Conservation (phyloP, 1,140 invertebrate species). For the Caenorhabditis brenneri region DNA sequence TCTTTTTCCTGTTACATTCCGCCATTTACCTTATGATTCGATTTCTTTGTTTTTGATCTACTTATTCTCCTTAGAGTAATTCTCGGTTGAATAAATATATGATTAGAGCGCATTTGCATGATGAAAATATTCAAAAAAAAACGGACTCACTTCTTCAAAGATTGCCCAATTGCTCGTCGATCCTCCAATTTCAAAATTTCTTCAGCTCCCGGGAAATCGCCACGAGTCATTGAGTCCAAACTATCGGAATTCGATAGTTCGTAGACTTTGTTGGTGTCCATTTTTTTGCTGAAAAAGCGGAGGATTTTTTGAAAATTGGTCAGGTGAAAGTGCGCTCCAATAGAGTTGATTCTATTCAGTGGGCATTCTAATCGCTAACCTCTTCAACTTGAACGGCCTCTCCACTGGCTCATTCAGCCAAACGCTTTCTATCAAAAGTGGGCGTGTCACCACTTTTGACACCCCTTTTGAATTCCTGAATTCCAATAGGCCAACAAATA, state of each 20-base stretch:
- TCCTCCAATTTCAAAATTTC: background rate
- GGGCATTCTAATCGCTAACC: no score
- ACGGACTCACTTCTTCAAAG: background rate
- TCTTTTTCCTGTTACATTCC: no score
- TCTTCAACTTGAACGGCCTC: background rate
- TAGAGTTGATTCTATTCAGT: no score
- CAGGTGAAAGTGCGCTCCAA: no score
- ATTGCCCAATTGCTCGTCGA: background rate
- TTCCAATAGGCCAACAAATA: background rate
- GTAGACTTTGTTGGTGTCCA: background rate
- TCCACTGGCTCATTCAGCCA: constrained; percentile 26
- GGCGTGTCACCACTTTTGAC: background rate
- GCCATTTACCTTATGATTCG: no score
- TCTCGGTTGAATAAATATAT: no score
- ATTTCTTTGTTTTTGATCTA: background rate
- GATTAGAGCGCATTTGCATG: background rate
- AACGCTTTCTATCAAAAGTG: background rate
- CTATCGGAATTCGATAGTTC: background rate
- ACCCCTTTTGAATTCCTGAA: background rate
- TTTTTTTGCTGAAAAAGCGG: background rate
- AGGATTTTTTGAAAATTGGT: background rate
- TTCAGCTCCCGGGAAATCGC: no score
- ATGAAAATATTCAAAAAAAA: background rate
- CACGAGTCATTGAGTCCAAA: background rate
- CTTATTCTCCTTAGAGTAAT: background rate